phyloP scores from a whole-genome alignment of 2,888 invertebrate genomes.

The Stratiomys singularior region DNA sequence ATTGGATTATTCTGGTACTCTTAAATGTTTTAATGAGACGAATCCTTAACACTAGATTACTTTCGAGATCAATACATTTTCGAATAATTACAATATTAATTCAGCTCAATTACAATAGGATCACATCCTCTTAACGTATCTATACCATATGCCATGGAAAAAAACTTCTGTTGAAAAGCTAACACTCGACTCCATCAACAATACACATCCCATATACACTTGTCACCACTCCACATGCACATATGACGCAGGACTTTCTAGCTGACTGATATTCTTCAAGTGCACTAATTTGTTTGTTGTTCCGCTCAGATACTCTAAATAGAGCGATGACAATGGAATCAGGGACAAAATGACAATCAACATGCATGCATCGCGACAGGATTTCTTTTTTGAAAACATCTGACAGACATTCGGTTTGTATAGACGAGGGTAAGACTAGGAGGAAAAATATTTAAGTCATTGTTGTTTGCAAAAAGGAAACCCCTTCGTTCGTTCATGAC shows the following conservation, averaged over 20 bases:
- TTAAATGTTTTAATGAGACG: no score
- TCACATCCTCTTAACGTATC: not conserved
- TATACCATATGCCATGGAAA: constrained; percentile 8
- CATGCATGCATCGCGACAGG: not conserved
- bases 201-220: constrained; percentile 28
- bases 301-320: constrained; percentile 48
- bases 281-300: constrained; percentile 50
- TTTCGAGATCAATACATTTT: no score
- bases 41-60: no score
- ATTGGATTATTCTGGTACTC: no score
- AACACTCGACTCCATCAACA: constrained; percentile 33
- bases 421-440: not conserved
- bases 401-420: not conserved
- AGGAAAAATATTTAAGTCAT: constrained; percentile 27
- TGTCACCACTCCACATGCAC: constrained; percentile 15
- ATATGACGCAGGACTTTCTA: not conserved
- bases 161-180: constrained; percentile 18
- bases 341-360: not conserved
- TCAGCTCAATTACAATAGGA: not conserved
- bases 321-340: constrained; percentile 42
- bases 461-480: not conserved
- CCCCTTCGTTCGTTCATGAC: not conserved
- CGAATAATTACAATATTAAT: not conserved
- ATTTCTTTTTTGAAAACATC: constrained; percentile 5
- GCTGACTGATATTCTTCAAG: constrained; percentile 25